Conservation (phyloP, 2,888 invertebrate genomes). For the Lumbricus terrestris region DNA sequence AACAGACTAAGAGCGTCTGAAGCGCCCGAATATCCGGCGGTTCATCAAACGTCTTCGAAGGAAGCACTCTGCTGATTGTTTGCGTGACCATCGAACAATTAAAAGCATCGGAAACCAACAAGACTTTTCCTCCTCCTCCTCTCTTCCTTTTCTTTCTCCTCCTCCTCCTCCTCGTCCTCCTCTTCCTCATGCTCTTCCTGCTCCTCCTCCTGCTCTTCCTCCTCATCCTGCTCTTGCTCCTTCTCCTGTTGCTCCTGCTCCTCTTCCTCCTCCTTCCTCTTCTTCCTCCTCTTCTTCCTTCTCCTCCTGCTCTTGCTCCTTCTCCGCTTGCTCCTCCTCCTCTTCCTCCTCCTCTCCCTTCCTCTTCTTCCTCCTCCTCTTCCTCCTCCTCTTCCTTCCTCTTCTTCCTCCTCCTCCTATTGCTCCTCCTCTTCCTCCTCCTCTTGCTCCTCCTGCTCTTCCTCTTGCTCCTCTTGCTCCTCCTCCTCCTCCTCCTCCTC, state of each 20-base stretch:
- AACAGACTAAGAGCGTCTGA: neutral
- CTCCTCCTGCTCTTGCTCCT: neutral
- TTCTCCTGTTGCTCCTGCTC: neutral
- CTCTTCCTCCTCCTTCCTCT: neutral
- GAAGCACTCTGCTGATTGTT: neutral
- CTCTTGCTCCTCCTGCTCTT: neutral
- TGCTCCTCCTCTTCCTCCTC: neutral
- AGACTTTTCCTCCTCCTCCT: neutral
- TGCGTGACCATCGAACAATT: too few relatives aligned
- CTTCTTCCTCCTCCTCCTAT: neutral
- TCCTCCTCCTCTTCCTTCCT: neutral
- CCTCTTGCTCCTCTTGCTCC: neutral
- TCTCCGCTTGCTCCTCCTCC: neutral
- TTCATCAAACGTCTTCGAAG: neutral
- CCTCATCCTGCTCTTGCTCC: neutral
- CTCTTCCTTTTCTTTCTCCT: neutral
- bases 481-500: neutral
- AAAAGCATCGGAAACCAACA: too few relatives aligned
- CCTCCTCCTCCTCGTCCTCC: neutral
- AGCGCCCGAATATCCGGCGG: neutral
- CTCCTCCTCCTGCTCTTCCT: neutral
- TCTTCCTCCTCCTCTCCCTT: neutral
- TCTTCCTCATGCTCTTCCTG: constrained; percentile 9
- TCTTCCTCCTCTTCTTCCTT: neutral
- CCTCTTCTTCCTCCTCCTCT: neutral